phyloP scores from a whole-genome alignment of 2,888 invertebrate genomes.

The Schrankia costaestrigalis region DNA sequence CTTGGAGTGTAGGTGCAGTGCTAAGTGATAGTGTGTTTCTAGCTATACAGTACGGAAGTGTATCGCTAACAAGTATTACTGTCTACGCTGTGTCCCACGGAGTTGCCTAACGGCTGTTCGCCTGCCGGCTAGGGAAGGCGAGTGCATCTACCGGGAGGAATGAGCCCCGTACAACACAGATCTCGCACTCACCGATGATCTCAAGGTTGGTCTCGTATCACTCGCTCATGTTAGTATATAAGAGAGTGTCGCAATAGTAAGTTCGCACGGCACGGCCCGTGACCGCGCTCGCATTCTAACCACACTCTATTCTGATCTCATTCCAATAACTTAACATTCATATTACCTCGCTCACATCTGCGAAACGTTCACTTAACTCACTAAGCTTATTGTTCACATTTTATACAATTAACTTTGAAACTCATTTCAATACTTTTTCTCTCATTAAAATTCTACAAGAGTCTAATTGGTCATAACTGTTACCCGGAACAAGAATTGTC shows the following conservation, averaged over 20 bases:
- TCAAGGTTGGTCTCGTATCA: slow-evolving; percentile 69
- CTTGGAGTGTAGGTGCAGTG: slow-evolving; percentile 72
- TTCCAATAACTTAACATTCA: slow-evolving; percentile 50
- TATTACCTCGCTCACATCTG: slow-evolving; percentile 26
- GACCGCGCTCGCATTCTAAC: slow-evolving; percentile 55
- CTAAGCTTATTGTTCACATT: slow-evolving; percentile 24
- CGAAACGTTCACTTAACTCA: slow-evolving; percentile 44
- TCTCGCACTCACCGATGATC: slow-evolving; percentile 79
- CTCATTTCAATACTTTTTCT: slow-evolving; percentile 9
- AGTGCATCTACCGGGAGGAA: slow-evolving; percentile 74
- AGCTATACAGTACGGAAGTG: slow-evolving; percentile 73
- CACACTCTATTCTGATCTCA: slow-evolving; percentile 63
- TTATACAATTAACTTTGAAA: slow-evolving; percentile 25
- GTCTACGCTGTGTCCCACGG: slow-evolving; percentile 61
- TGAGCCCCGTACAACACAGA: slow-evolving; percentile 76
- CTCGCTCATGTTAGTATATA: slow-evolving; percentile 17
- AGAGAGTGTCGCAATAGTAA: slow-evolving; percentile 62
- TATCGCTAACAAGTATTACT: slow-evolving; percentile 75
- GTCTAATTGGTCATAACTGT: slow-evolving; percentile 22
- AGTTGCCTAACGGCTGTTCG: slow-evolving; percentile 74
- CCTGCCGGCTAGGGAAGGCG: slow-evolving; percentile 75
- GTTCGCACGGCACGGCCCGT: slow-evolving; percentile 58
- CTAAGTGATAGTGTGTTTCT: slow-evolving; percentile 76
- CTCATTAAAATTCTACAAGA: slow-evolving; percentile 25
- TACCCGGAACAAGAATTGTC: slow-evolving; percentile 6